These are phyloP conservation scores for Solenopsis invicta DNA, from an alignment of 1,140 invertebrate genomes.

Conservation along the genomic window DNA sequence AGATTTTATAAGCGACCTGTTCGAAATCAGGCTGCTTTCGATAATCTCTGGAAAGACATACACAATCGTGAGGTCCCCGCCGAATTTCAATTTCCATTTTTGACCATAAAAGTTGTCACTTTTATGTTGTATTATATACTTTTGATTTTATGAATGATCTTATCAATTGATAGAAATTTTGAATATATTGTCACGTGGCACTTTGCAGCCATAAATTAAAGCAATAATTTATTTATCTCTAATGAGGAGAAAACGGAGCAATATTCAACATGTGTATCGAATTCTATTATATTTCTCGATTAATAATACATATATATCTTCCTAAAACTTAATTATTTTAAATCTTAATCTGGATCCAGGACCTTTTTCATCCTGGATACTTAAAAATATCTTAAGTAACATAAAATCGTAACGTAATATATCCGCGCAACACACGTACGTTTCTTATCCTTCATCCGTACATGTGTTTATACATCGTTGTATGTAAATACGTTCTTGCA, in stretches of 20 bases:
- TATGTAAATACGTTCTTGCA: slow-evolving; percentile 46
- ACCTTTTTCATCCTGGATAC: neutral
- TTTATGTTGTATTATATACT: slow-evolving; percentile 22
- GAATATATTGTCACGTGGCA: neutral
- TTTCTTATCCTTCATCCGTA: neutral
- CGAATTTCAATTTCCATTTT: slow-evolving; percentile 66
- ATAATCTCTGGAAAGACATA: neutral
- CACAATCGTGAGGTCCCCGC: neutral
- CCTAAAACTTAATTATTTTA: slow-evolving; percentile 53
- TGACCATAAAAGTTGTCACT: slow-evolving; percentile 44
- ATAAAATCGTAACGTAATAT: neutral
- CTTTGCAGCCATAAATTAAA: neutral
- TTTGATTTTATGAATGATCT: slow-evolving; percentile 55
- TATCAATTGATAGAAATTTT: slow-evolving; percentile 72
- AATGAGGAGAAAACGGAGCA: slow-evolving; percentile 4
- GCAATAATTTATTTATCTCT: slow-evolving; percentile 31
- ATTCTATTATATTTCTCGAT: slow-evolving; percentile 19
- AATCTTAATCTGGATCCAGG: neutral
- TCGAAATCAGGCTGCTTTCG: slow-evolving; percentile 17
- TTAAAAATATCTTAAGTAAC: neutral
- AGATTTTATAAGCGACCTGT: neutral
- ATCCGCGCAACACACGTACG: neutral
- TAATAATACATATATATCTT: neutral
- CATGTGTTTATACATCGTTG: neutral
- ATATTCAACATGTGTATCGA: slow-evolving; percentile 9